Conservation (phyloP, 1,140 invertebrate genomes). For the Heliothis virescens region DNA sequence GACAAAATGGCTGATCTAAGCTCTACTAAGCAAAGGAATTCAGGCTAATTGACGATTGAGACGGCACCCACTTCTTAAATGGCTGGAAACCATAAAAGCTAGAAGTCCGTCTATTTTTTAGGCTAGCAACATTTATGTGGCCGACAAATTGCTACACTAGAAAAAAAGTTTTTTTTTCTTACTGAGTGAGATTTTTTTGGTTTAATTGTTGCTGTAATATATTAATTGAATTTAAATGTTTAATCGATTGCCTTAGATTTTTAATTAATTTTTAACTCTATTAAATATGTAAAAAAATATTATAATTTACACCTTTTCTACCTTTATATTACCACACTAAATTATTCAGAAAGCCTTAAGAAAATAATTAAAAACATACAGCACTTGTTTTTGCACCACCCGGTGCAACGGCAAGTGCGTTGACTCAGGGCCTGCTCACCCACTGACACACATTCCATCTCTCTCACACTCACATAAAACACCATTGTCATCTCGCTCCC, state of each 20-base stretch:
- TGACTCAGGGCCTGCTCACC: conserved; percentile 64
- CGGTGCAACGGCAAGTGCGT: conserved; percentile 63
- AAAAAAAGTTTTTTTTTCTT: no score
- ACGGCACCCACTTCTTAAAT: conserved; percentile 5
- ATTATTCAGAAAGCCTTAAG: background rate
- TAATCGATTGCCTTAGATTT: no score
- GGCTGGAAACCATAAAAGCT: background rate
- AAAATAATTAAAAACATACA: conserved; percentile 25
- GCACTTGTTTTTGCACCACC: conserved; percentile 42
- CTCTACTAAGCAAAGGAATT: background rate
- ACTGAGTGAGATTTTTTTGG: no score
- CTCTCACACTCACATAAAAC: conserved; percentile 47
- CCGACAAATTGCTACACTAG: no score
- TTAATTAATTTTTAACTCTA: no score
- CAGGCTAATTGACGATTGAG: conserved; percentile 14
- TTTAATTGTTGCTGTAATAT: no score
- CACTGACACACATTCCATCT: conserved; percentile 72
- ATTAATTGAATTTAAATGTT: no score
- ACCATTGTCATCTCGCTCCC: conserved; percentile 52
- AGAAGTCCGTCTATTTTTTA: background rate
- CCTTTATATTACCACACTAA: background rate
- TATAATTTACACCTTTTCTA: no score
- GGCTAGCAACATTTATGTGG: no score
- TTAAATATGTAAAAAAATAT: no score
- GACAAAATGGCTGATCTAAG: background rate